Evolutionary conservation across 2,113 vertebrate species (phyloP).

Genomic region (Aegithalos caudatus): DNA sequence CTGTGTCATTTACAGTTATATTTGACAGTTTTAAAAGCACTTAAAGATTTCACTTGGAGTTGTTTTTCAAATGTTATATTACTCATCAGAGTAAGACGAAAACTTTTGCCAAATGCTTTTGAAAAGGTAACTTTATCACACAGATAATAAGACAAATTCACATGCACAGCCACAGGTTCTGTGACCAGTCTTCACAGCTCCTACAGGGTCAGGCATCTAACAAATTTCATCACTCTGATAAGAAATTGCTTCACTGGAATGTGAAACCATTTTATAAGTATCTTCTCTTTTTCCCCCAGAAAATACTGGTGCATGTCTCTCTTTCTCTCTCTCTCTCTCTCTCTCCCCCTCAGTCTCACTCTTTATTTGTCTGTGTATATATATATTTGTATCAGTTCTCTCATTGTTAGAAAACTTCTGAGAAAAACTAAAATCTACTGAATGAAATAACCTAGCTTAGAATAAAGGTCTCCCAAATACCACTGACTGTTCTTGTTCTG

Average conservation of each 20-base stretch:
- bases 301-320: background rate
- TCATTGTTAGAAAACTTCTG: background rate
- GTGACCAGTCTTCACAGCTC: background rate
- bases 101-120: background rate
- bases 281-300: too few species aligned
- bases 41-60: background rate
- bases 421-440: background rate
- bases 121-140: background rate
- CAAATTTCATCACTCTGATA: background rate
- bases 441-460: background rate
- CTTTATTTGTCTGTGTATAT: too few species aligned
- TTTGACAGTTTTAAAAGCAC: background rate
- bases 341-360: too few species aligned
- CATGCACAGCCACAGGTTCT: rapidly evolving
- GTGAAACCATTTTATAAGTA: background rate
- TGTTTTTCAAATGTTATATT: background rate
- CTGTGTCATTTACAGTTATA: background rate
- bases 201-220: background rate
- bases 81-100: background rate
- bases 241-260: background rate
- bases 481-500: background rate
- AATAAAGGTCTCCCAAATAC: background rate
- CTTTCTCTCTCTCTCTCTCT: background rate
- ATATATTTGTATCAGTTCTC: too few species aligned
- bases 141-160: background rate